phyloP scores from a whole-genome alignment of 2,113 vertebrate species.

The Meleagris gallopavo region DNA sequence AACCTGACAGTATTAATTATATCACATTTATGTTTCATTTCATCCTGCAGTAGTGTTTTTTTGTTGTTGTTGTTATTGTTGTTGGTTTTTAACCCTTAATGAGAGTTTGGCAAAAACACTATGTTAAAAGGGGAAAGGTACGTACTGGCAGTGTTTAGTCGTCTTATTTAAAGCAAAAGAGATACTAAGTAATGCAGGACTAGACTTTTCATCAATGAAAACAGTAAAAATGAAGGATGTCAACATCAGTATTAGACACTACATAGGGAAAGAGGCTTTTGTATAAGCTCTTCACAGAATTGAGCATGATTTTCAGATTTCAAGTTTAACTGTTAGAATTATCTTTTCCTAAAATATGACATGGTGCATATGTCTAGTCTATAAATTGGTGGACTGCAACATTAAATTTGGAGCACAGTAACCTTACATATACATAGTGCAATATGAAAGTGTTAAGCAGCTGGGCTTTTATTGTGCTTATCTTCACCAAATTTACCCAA shows the following conservation, averaged over 20 bases:
- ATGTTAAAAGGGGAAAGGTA: background rate
- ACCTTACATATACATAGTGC: background rate
- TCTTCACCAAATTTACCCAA: background rate
- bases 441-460: background rate
- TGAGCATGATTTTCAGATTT: background rate
- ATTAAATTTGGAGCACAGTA: background rate
- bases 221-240: background rate
- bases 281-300: background rate
- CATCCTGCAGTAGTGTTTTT: background rate
- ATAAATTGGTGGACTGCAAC: background rate
- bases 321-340: background rate
- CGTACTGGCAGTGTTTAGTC: background rate
- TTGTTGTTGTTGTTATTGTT: too few relatives aligned
- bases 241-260: background rate
- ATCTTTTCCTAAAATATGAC: background rate
- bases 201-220: background rate
- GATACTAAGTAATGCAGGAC: background rate
- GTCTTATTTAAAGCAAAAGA: background rate
- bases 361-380: background rate
- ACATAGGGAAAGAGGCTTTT: background rate
- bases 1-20: background rate
- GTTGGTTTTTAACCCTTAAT: background rate
- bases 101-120: background rate
- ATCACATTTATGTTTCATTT: background rate
- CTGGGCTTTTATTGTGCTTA: background rate